Conservation (phyloP, 2,113 vertebrate genomes). For the Salvelinus sp. region DNA sequence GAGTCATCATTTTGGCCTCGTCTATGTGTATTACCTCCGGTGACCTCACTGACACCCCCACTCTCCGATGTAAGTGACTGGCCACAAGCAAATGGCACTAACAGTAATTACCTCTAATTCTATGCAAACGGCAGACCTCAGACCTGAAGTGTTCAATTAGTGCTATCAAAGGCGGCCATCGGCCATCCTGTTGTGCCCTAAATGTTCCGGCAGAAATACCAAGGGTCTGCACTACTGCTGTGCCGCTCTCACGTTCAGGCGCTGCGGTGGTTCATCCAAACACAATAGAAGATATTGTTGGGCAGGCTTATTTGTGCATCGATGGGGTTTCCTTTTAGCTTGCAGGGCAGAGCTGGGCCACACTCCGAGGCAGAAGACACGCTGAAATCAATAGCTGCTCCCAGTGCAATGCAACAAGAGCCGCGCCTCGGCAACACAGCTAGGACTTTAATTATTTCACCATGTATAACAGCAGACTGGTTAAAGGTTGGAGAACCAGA, state of each 20-base stretch:
- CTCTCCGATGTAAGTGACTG: background rate
- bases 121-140: constrained; percentile 30
- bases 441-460: constrained; percentile 37
- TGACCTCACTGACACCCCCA: background rate
- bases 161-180: background rate
- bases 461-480: constrained; percentile 34
- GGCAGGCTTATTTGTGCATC: constrained; percentile 58
- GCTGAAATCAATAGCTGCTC: constrained; percentile 64
- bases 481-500: constrained; percentile 42
- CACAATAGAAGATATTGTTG: constrained; percentile 44
- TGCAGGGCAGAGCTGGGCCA: constrained; percentile 51
- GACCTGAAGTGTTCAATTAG: constrained; percentile 3
- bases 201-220: constrained; percentile 11
- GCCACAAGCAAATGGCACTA: constrained; percentile 9
- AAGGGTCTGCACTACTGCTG: constrained; percentile 5
- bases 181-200: background rate
- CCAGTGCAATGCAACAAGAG: constrained; percentile 39
- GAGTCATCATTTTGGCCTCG: constrained; percentile 26
- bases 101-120: constrained; percentile 38
- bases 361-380: constrained; percentile 63
- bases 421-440: constrained; percentile 20
- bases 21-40: too few species aligned
- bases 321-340: constrained; percentile 52
- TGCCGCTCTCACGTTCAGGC: constrained; percentile 24
- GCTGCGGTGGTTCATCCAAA: constrained; percentile 35